Conservation (phyloP, 1,140 invertebrate species). For the Euwallacea fornicatus region DNA sequence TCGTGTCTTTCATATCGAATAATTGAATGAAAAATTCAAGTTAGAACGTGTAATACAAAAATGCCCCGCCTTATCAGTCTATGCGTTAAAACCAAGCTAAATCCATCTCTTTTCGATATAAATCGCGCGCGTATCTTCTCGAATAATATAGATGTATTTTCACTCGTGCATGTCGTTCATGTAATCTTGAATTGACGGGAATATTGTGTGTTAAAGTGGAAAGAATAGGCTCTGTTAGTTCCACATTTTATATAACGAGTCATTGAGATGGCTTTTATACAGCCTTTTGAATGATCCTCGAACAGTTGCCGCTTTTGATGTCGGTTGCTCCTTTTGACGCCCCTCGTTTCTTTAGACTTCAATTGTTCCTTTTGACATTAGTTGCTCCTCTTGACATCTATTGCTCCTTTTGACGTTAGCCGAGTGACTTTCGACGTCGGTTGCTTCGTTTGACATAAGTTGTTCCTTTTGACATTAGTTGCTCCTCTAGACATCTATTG, state of each 20-base stretch:
- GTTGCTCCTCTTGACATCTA: background rate
- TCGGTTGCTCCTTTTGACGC: no score
- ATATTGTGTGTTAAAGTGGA: conserved; percentile 8
- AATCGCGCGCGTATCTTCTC: no score
- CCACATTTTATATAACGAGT: background rate
- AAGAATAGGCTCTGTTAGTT: conserved; percentile 1
- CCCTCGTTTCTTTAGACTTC: conserved; percentile 10
- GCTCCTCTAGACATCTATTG: background rate
- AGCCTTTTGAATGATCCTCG: conserved; percentile 10
- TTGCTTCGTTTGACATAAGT: conserved; percentile 9
- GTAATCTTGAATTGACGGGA: background rate
- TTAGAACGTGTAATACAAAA: no score
- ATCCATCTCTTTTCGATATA: no score
- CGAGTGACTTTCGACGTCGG: background rate
- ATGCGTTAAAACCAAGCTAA: no score
- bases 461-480: background rate
- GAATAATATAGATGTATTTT: no score
- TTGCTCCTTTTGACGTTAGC: background rate
- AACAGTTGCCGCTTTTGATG: background rate
- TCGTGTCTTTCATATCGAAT: no score
- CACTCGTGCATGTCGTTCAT: background rate
- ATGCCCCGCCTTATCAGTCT: no score
- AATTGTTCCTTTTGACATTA: background rate
- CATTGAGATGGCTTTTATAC: conserved; percentile 7
- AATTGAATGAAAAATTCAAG: no score